phyloP scores from a whole-genome alignment of 2,113 vertebrate species.

The Dicentrarchus labrax region DNA sequence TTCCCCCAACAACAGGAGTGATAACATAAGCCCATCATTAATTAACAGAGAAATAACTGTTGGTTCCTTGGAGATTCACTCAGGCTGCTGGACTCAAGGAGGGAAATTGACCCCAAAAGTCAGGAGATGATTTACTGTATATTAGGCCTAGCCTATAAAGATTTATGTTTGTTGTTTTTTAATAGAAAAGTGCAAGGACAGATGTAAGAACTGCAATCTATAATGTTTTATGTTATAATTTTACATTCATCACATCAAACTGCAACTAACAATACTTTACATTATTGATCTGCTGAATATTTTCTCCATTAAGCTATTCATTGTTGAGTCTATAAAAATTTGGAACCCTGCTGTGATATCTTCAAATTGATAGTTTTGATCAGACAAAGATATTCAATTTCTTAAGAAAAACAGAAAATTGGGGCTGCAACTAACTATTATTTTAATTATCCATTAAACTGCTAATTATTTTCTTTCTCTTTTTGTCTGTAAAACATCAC shows the following conservation, averaged over 20 bases:
- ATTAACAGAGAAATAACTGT: conserved; percentile 60
- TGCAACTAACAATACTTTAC: not conserved
- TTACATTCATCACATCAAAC: not conserved
- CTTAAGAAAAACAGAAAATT: not conserved
- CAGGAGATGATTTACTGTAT: conserved; percentile 13
- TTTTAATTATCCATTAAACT: not conserved
- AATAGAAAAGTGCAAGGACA: not conserved
- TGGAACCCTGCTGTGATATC: not conserved
- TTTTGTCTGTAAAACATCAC: not conserved
- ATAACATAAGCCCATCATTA: conserved; percentile 70
- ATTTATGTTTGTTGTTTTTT: not conserved
- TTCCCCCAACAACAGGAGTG: conserved; percentile 64
- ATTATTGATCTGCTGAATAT: not conserved
- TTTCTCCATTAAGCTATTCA: too few relatives aligned
- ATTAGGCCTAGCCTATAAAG: not conserved
- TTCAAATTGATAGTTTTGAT: not conserved
- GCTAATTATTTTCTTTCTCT: not conserved
- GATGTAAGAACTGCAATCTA: not conserved
- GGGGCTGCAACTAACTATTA: not conserved
- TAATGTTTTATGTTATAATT: not conserved
- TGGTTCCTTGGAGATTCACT: conserved; percentile 47
- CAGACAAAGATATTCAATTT: not conserved
- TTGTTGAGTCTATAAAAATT: not conserved
- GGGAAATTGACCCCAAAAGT: conserved; percentile 23
- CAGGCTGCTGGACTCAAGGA: conserved; percentile 21